Evolutionary conservation across 2,888 invertebrate species (phyloP).

Genomic region (Julus scandinavius): DNA sequence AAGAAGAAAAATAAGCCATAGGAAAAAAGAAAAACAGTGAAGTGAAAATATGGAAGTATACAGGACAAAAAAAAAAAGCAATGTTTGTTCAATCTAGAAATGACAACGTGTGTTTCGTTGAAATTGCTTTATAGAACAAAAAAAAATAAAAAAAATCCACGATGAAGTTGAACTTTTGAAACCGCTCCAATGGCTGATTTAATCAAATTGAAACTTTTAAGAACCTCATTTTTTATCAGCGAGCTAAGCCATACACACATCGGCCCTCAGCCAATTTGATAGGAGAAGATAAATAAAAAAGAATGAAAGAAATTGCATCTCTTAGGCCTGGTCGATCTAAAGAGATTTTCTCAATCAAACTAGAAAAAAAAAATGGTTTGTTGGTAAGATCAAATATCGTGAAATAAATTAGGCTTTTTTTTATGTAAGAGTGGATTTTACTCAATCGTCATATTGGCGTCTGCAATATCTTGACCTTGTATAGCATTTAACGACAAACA

Average conservation of each 20-base stretch:
- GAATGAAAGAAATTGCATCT: neutral
- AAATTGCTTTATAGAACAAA: neutral
- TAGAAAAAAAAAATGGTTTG: neutral
- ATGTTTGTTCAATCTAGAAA: slow-evolving; percentile 35
- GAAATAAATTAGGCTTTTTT: neutral
- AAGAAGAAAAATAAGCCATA: slow-evolving; percentile 34
- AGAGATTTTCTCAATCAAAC: slow-evolving; percentile 25
- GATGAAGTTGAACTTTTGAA: slow-evolving; percentile 35
- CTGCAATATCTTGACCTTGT: neutral
- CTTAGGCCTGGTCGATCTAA: slow-evolving; percentile 5
- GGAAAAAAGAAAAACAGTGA: slow-evolving; percentile 1
- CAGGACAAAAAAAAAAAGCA: neutral
- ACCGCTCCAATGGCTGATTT: slow-evolving; percentile 30
- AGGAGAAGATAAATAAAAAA: neutral
- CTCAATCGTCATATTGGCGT: neutral
- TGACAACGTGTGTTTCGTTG: neutral
- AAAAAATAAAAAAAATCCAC: neutral
- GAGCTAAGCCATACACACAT: slow-evolving; percentile 21
- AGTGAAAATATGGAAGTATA: slow-evolving; percentile 21
- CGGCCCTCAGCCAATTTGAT: neutral
- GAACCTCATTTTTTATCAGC: slow-evolving; percentile 30
- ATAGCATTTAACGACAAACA: too few relatives aligned
- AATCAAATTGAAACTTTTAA: slow-evolving; percentile 35
- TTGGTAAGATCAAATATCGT: slow-evolving; percentile 5
- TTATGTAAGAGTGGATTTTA: neutral